Percentiles rank a stretch among this genome's conserved stretches.
Conservation (phyloP, 2,888 invertebrate genomes). For the Lasioglossum malachurum region DNA sequence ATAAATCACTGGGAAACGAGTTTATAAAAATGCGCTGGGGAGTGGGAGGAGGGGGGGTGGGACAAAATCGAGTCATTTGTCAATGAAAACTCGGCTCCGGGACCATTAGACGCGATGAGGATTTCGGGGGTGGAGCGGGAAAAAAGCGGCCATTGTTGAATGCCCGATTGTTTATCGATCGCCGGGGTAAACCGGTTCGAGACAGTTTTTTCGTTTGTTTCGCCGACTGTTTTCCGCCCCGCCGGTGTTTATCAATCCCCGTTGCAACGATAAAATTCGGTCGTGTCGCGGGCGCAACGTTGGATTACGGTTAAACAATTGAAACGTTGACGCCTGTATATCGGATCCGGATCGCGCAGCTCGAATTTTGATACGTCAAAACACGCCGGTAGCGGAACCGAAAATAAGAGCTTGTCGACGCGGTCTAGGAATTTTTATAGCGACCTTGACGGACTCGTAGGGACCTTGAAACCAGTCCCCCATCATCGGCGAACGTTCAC, state of each 20-base stretch:
- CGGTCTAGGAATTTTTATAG: not conserved
- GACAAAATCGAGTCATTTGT: slow-evolving; percentile 9
- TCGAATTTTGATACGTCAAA: slow-evolving; percentile 25
- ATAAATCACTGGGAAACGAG: not conserved
- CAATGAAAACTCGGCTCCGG: not conserved
- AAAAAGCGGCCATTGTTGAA: slow-evolving; percentile 18
- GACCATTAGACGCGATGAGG: not conserved
- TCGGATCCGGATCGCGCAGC: not conserved
- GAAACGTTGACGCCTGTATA: slow-evolving; percentile 27
- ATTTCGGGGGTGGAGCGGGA: not conserved
- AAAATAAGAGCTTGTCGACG: not conserved
- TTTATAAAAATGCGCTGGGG: not conserved
- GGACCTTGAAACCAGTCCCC: slow-evolving; percentile 7
- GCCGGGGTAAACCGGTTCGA: not conserved
- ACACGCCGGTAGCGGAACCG: not conserved
- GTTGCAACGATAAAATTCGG: slow-evolving; percentile 31
- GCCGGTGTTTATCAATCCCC: slow-evolving; percentile 41
- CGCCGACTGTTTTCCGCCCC: not conserved
- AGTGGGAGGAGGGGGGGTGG: too few species aligned
- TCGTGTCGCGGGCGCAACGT: not conserved
- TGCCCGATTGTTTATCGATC: slow-evolving; percentile 28
- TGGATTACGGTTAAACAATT: slow-evolving; percentile 40
- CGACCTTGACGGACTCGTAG: not conserved
- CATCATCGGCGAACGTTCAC: slow-evolving; percentile 12
- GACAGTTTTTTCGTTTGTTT: not conserved